Evolutionary conservation across 2,797 vertebrate genomes (phyloP).

Genomic region (Leptodactylus fallax): DNA sequence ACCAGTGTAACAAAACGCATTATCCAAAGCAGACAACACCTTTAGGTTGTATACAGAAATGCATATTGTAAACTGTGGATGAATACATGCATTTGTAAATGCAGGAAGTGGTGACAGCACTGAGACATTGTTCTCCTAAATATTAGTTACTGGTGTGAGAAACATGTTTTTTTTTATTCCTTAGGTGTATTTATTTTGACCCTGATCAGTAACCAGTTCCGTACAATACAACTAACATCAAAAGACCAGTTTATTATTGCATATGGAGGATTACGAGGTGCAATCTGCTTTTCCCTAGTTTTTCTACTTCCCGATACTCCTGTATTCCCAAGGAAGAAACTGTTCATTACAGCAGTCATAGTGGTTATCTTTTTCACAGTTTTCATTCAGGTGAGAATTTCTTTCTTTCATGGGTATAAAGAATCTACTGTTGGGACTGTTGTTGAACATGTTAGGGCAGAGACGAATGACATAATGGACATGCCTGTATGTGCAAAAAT

Average conservation of each 20-base stretch:
- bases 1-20: background rate
- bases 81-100: background rate
- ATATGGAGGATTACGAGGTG: constrained; percentile 93
- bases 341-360: constrained; percentile 93
- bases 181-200: constrained; percentile 92
- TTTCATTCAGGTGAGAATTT: constrained; percentile 88
- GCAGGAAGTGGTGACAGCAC: background rate
- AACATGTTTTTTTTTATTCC: constrained; percentile 40
- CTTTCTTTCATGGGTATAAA: background rate
- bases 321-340: constrained; percentile 84
- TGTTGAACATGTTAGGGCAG: too few relatives aligned
- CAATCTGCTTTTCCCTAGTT: constrained; percentile 92
- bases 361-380: constrained; percentile 95
- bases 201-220: constrained; percentile 95
- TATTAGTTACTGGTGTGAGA: background rate
- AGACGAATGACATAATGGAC: too few relatives aligned
- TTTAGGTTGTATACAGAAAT: background rate
- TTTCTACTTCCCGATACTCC: constrained; percentile 87
- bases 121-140: background rate
- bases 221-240: constrained; percentile 90
- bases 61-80: background rate
- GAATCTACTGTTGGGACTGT: background rate
- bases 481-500: too few relatives aligned
- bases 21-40: background rate
- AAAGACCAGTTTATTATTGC: constrained; percentile 97